Percentiles rank a stretch among this genome's conserved stretches.
Conservation (phyloP, 2,888 invertebrate genomes). For the Malthinus seriepunctatus region DNA sequence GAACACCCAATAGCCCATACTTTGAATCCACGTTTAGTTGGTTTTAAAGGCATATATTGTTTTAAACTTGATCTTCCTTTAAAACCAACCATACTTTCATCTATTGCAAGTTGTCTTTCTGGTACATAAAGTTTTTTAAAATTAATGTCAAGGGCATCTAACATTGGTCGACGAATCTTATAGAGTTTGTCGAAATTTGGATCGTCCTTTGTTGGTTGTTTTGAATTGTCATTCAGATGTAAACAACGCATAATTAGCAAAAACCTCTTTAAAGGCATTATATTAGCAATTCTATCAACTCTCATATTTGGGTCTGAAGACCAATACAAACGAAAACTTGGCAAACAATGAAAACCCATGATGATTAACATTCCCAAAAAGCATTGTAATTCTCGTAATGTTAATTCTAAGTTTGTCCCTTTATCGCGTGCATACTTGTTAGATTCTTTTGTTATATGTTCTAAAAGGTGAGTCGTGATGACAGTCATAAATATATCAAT, state of each 20-base stretch:
- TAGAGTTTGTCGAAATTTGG: neutral
- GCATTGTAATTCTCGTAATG: neutral
- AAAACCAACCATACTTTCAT: constrained; percentile 8
- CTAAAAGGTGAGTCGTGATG: neutral
- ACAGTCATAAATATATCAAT: neutral
- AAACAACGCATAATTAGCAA: neutral
- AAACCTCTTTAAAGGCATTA: no score
- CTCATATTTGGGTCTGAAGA: neutral
- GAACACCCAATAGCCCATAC: constrained; percentile 25
- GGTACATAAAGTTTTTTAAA: neutral
- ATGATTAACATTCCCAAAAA: neutral
- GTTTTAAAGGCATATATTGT: constrained; percentile 31
- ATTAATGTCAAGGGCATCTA: neutral
- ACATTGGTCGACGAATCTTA: neutral
- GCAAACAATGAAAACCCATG: neutral
- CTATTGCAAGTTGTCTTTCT: neutral
- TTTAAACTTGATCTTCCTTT: constrained; percentile 33
- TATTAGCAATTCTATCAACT: no score
- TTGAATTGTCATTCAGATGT: neutral
- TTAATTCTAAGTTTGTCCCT: neutral
- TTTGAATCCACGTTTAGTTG: constrained; percentile 31
- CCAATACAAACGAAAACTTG: neutral
- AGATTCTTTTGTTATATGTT: neutral
- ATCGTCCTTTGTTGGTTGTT: no score
- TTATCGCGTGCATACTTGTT: neutral